These are phyloP conservation scores for Heliconius nattereri DNA, from an alignment of 1,140 invertebrate species.

Conservation along the genomic window DNA sequence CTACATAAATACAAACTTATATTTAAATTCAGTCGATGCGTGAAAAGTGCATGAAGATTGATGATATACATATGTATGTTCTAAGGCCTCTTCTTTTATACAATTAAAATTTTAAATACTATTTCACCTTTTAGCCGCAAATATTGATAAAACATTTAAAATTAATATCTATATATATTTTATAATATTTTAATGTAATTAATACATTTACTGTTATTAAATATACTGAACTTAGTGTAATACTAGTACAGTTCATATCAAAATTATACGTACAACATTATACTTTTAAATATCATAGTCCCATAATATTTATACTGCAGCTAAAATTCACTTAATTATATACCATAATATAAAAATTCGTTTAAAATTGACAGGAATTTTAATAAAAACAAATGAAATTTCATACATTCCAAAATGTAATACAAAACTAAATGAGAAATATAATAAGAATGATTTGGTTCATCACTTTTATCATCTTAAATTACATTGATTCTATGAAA, in stretches of 20 bases:
- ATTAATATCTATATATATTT: no score
- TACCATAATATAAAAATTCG: neutral
- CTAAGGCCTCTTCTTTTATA: slow-evolving; percentile 3
- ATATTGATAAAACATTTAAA: neutral
- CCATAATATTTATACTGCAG: neutral
- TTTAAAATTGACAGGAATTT: neutral
- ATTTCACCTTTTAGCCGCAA: neutral
- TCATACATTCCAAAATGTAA: neutral
- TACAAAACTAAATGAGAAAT: neutral
- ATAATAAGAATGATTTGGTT: neutral
- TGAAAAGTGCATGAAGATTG: slow-evolving; percentile 25
- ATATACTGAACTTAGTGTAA: no score
- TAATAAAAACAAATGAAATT: neutral
- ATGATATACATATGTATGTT: neutral
- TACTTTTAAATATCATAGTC: no score
- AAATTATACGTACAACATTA: no score
- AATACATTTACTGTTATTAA: no score
- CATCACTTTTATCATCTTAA: neutral
- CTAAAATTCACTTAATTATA: neutral
- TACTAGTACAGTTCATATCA: no score
- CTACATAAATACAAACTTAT: slow-evolving; percentile 28
- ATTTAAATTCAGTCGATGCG: slow-evolving; percentile 36
- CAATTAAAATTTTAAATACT: neutral
- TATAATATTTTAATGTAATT: no score
- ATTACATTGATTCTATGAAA: neutral